Base-by-base conservation (phyloP, 2,888 invertebrate species). In the Athalia cordata region DNA sequence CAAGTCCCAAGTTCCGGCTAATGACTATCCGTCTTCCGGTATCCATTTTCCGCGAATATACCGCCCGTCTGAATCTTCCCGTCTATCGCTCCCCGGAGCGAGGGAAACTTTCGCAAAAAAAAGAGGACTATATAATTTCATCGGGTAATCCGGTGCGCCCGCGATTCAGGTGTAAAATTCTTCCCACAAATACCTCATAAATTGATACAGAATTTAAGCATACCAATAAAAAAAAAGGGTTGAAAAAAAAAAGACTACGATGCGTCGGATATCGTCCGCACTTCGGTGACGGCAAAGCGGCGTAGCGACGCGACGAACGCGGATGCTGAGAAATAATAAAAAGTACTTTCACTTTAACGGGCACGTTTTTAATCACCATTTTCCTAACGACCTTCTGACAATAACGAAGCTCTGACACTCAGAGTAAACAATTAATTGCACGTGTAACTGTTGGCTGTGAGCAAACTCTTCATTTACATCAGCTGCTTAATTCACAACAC, bases 281-380 rank as follows among this genome's bases (percentile, higher is more conserved):
- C 29, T 29, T 29, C 29, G 2, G 29, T 29, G 29, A 29, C 29
- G 29, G 29, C 29, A 29, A 29, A 29, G 29, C 29, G 29, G 29
- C 29, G 29, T 29, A n/a, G n/a, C n/a, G n/a, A n/a, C 29, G 29
- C 29, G 29, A 29, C 29, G 29, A 29, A 52, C 57, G 47, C 7
- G 8, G 47, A n/a, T 45, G 59, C 57, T 6, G 29, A 59, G 72
- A 59, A 72, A 29, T 29, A 72, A 72, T 72, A 15, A 59, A 72
- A 72, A 72, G 72, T 59, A 72, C 59, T 59, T 72, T 15, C 13
- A 59, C 59, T 72, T 59, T 15, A 72, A 59, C 72, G 72, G 59
- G 72, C 59, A 59, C 72, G 57, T 72, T 72, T 59, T 72, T 59
- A 72, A 72, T 72, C 72, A 72, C 72, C 72, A 72, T 72, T 72